Base-by-base conservation (phyloP, 1,140 invertebrate genomes). In the Sinonovacula constricta region DNA sequence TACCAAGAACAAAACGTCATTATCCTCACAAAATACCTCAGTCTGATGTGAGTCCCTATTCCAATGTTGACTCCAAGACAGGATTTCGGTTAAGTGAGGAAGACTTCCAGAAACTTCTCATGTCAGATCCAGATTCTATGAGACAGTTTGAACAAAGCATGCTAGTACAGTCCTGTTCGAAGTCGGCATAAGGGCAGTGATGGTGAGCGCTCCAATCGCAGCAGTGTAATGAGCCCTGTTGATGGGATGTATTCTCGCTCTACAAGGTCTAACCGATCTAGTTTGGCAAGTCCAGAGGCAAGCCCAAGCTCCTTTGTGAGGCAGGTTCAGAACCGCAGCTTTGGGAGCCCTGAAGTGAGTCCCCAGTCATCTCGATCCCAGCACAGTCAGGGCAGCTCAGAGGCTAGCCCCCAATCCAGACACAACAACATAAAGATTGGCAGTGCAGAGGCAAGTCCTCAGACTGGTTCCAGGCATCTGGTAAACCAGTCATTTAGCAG, bases 81-180 rank as follows among this genome's bases (percentile, higher is more conserved):
- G 72, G 24, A 12, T 65, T 49, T 54, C 51, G 45, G 26, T 65
- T 76, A 28, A 76, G 72, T 67, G 72, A 76, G 53, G 72, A 76
- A 59, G 72, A 76, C 33, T 76, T 76, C 39, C 72, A 76, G 33
- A 76, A 67, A 53, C 33, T 76, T 15, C 53, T 76, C 15, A 66
- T 76, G 63, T 63, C 72, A 0, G 72, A 76, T 65, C 72, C 72
- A 31, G 72, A 76, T 67, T 76, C 72, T n/a, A 34, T 76, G 39
- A 76, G 65, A 49, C 72, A 76, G 53, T 67, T 76, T 54, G 72
- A 76, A 36, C 72, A 76, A 36, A 76, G 72, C 49, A 76, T 76
- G 72, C 63, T 76, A n/a, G 72, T 76, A 76, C 34, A 76, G 72
- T 54, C 72, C 72, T 7, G 72, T 76, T 3, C 51, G 72, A 24